These are phyloP conservation scores for Isichthys henryi DNA, from an alignment of 2,113 vertebrate genomes.

Conservation along the genomic window DNA sequence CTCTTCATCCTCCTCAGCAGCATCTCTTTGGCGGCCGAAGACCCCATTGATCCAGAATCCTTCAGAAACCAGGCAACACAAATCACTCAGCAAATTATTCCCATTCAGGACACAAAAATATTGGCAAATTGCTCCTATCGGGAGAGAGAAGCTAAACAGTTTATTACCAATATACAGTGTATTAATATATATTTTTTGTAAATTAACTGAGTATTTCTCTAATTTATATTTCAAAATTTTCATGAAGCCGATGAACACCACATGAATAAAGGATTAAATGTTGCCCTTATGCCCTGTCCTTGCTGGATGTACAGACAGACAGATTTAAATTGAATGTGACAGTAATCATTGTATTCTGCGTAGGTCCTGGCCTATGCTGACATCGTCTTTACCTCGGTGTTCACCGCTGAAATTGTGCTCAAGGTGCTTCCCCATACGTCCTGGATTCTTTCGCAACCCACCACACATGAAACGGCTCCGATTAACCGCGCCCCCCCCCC, in stretches of 20 bases:
- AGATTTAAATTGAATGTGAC: neutral
- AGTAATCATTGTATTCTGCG: neutral
- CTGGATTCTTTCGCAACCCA: neutral
- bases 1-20: constrained; percentile 92
- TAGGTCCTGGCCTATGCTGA: constrained; percentile 83
- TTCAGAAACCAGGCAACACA: constrained; percentile 75
- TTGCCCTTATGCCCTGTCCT: neutral
- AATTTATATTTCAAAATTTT: neutral
- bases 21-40: constrained; percentile 81
- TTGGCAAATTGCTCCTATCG: neutral
- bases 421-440: constrained; percentile 60
- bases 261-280: neutral
- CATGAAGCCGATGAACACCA: neutral
- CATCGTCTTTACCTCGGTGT: constrained; percentile 81
- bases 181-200: neutral
- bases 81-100: neutral
- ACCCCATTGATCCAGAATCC: constrained; percentile 79
- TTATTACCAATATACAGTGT: neutral
- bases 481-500: neutral
- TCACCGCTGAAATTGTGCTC: constrained; percentile 83
- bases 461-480: neutral
- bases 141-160: neutral
- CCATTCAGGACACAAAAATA: neutral
- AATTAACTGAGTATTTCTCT: neutral
- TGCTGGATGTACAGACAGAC: neutral